These are phyloP conservation scores for Chiroxiphia lanceolata DNA, from an alignment of 2,797 vertebrate species.

Conservation along the genomic window DNA sequence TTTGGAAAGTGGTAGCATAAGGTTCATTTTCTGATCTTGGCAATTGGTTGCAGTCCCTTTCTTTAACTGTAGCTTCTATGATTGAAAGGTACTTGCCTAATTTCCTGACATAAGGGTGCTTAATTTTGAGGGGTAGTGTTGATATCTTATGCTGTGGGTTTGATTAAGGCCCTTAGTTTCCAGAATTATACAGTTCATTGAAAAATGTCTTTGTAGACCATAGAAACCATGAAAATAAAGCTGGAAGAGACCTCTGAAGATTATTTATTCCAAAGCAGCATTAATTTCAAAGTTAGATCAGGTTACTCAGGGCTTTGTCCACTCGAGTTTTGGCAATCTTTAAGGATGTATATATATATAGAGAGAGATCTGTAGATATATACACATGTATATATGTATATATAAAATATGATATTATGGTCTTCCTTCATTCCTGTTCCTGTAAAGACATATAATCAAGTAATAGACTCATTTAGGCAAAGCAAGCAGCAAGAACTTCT, in stretches of 20 bases:
- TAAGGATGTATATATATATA: neutral
- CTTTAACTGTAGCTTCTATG: neutral
- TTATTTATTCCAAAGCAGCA: neutral
- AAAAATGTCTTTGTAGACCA: neutral
- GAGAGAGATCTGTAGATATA: neutral
- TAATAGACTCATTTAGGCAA: neutral
- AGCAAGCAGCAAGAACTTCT: neutral
- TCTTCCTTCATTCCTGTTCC: neutral
- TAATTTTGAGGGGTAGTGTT: neutral
- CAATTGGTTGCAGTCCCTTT: neutral
- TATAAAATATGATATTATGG: neutral
- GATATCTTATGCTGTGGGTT: neutral
- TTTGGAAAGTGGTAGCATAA: neutral
- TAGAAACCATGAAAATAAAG: neutral
- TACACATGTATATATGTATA: neutral
- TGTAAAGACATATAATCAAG: neutral
- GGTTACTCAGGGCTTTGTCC: neutral
- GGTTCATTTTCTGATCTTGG: neutral
- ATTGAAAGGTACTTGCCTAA: neutral
- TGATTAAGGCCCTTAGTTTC: neutral
- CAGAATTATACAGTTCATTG: neutral
- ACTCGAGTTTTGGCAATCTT: neutral
- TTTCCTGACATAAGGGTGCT: neutral
- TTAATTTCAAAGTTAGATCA: neutral
- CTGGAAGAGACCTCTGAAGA: neutral